Percentiles rank a stretch among this genome's conserved stretches.
Evolutionary conservation across 2,888 invertebrate species (phyloP).

Genomic region (Anorthoa munda): DNA sequence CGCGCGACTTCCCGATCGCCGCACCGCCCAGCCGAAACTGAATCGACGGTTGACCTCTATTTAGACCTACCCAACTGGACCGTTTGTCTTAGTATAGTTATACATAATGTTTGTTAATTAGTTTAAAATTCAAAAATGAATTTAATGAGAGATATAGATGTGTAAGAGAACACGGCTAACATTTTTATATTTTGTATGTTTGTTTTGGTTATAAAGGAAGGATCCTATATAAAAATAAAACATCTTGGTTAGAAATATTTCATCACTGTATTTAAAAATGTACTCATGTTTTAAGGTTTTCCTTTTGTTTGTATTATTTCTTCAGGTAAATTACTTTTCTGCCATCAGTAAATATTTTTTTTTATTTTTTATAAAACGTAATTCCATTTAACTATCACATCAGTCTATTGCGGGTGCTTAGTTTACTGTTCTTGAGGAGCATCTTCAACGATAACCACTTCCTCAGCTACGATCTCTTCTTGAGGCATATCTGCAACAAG

Average conservation of each 20-base stretch:
- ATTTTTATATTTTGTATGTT: background rate
- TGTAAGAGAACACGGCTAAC: background rate
- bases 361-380: background rate
- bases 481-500: background rate
- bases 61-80: too few species aligned
- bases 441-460: slow-evolving; percentile 25
- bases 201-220: background rate
- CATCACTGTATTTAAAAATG: slow-evolving; percentile 10
- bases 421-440: slow-evolving; percentile 16
- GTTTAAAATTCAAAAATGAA: too few species aligned
- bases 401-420: slow-evolving; percentile 5
- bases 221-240: slow-evolving; percentile 10
- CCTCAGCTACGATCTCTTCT: slow-evolving; percentile 18
- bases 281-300: background rate
- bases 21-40: too few species aligned
- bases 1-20: too few species aligned
- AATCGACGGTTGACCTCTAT: too few species aligned
- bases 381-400: slow-evolving; percentile 17
- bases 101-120: too few species aligned
- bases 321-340: background rate
- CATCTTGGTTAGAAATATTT: background rate
- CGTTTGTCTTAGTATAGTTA: too few species aligned
- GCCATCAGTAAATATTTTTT: slow-evolving; percentile 1
- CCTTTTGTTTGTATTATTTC: background rate
- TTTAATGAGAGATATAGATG: too few species aligned